Evolutionary conservation across 2,797 vertebrate genomes (phyloP).

Genomic region (Sebastes variabilis): DNA sequence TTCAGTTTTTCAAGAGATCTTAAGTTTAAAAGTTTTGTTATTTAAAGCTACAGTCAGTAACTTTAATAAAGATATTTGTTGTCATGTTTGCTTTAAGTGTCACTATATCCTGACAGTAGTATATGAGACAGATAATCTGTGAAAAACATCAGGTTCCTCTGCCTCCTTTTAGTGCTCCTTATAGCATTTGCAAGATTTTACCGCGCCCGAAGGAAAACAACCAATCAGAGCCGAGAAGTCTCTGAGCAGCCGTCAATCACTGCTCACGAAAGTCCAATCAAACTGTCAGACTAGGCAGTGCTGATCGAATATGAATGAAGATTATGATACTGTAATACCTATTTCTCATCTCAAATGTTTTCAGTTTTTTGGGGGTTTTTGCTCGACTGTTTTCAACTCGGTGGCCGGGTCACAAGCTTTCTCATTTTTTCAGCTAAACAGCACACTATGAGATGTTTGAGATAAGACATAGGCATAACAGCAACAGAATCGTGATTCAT

Average conservation of each 20-base stretch:
- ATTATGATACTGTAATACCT: too few relatives aligned
- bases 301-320: too few relatives aligned
- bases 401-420: too few relatives aligned
- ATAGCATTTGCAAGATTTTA: background rate
- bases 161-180: background rate
- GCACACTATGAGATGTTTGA: too few relatives aligned
- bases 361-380: too few relatives aligned
- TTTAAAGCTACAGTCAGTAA: background rate
- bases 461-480: too few relatives aligned
- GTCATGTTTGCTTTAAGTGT: background rate
- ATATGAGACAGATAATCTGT: background rate
- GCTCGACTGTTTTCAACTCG: too few relatives aligned
- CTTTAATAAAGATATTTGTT: background rate
- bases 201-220: background rate
- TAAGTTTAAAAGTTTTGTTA: background rate
- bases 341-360: too few relatives aligned
- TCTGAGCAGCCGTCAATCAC: background rate
- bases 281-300: background rate
- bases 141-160: background rate
- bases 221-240: background rate
- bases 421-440: too few relatives aligned
- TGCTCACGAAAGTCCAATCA: background rate
- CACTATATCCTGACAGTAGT: background rate
- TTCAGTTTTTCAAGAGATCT: background rate
- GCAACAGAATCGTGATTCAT: too few relatives aligned